phyloP scores from a whole-genome alignment of 2,113 vertebrate species.

The Peromyscus maniculatus region DNA sequence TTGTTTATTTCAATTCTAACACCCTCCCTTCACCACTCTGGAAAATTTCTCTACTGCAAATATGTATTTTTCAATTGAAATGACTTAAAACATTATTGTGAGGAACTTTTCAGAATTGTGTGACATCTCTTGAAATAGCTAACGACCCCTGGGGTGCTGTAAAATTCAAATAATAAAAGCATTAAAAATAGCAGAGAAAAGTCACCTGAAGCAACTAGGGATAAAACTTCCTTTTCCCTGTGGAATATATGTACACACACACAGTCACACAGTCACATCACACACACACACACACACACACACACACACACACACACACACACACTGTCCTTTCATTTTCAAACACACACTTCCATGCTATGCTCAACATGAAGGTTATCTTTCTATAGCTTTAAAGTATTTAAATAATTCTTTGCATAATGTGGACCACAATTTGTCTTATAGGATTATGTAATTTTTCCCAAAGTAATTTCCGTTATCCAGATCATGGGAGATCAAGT shows the following conservation, averaged over 20 bases:
- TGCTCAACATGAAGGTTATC: neutral
- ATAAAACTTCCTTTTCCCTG: conserved; percentile 34
- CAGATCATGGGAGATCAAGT: neutral
- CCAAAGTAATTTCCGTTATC: conserved; percentile 17
- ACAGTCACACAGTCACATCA: neutral
- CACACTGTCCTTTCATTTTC: neutral
- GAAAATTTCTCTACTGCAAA: conserved; percentile 63
- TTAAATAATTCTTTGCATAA: conserved; percentile 4
- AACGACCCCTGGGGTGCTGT: conserved; percentile 58
- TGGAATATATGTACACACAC: neutral
- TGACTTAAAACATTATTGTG: conserved; percentile 71
- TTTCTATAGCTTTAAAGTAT: conserved; percentile 37
- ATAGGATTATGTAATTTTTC: neutral
- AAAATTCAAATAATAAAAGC: conserved; percentile 74
- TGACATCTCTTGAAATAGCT: conserved; percentile 74
- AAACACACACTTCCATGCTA: neutral
- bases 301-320: neutral
- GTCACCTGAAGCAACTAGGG: conserved; percentile 16
- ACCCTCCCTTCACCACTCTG: conserved; percentile 8
- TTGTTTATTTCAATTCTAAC: conserved; percentile 60
- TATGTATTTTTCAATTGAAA: conserved; percentile 54
- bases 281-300: neutral
- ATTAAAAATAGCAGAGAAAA: conserved; percentile 70
- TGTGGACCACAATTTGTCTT: conserved; percentile 43
- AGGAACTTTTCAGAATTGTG: conserved; percentile 71